phyloP scores from a whole-genome alignment of 2,797 vertebrate genomes.

The Anas capensis region DNA sequence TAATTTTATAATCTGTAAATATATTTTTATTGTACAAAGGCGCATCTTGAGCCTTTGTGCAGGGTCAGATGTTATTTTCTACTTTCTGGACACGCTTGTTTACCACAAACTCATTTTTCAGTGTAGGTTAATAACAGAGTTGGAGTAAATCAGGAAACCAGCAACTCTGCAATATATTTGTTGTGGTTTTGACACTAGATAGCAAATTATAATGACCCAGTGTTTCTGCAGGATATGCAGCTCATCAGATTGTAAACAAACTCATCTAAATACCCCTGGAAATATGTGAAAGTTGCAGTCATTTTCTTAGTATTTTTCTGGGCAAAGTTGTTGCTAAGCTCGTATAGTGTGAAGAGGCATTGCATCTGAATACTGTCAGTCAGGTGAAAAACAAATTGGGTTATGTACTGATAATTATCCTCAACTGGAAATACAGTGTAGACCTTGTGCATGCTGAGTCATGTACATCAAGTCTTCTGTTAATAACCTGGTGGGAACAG shows the following conservation, averaged over 20 bases:
- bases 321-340: neutral
- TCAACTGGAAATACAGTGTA: neutral
- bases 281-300: neutral
- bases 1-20: neutral
- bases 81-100: neutral
- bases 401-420: neutral
- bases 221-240: neutral
- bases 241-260: neutral
- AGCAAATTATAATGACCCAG: neutral
- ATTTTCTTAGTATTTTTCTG: neutral
- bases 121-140: neutral
- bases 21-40: neutral
- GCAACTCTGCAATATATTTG: neutral
- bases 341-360: fast-evolving
- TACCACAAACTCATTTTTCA: neutral
- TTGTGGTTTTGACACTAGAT: neutral
- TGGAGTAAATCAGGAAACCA: neutral
- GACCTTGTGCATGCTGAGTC: neutral
- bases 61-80: neutral
- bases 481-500: neutral
- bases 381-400: neutral
- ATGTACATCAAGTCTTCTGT: neutral
- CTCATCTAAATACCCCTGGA: neutral
- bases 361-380: neutral
- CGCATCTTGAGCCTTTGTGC: neutral